phyloP scores from a whole-genome alignment of 2,888 invertebrate species.

The Epinotia brunnichana region DNA sequence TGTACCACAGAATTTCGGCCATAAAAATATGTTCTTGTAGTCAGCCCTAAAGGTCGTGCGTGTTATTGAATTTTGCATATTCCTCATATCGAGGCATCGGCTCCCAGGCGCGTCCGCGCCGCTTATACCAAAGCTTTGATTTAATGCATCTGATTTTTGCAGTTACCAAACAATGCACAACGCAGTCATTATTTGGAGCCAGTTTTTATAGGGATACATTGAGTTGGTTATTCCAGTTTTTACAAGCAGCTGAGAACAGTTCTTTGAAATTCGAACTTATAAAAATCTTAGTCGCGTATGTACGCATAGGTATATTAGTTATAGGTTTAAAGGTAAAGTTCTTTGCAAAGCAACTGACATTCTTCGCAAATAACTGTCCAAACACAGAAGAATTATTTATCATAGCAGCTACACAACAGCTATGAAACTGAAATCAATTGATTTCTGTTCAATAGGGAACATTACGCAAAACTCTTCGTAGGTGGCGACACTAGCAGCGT shows the following conservation, averaged over 20 bases:
- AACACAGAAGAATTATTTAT: neutral
- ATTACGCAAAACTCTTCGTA: too few species aligned
- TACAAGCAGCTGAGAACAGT: neutral
- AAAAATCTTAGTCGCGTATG: too few species aligned
- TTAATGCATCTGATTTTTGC: constrained; percentile 41
- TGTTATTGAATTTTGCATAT: constrained; percentile 76
- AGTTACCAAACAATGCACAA: constrained; percentile 13
- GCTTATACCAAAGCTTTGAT: constrained; percentile 48
- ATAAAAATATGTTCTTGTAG: neutral
- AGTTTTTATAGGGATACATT: neutral
- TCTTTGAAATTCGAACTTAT: neutral
- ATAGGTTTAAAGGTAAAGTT: too few species aligned
- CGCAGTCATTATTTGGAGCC: neutral
- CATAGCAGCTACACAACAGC: too few species aligned
- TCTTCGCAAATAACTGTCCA: neutral
- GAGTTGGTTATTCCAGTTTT: neutral
- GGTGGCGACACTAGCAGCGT: too few species aligned
- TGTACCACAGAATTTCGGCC: neutral
- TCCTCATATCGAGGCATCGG: constrained; percentile 69
- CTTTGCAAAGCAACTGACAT: neutral
- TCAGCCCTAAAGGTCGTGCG: constrained; percentile 58
- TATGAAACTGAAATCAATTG: too few species aligned
- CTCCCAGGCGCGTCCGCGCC: constrained; percentile 51
- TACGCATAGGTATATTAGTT: too few species aligned
- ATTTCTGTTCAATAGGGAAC: too few species aligned